phyloP scores from a whole-genome alignment of 1,140 invertebrate genomes.

The Saxidomus purpurata region DNA sequence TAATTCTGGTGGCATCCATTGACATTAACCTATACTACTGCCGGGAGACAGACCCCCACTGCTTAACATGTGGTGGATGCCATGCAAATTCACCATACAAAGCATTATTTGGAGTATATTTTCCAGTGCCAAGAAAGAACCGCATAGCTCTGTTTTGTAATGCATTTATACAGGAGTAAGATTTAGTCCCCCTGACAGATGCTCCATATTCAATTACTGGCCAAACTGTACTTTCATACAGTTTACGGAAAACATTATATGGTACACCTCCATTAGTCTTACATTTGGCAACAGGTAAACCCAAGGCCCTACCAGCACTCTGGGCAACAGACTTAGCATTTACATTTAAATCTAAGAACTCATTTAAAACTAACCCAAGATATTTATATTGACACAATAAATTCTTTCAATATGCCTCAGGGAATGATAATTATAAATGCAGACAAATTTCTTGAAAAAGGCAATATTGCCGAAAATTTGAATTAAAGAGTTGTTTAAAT shows the following conservation, averaged over 20 bases:
- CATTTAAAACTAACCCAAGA: too few species aligned
- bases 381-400: too few species aligned
- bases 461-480: too few species aligned
- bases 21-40: too few species aligned
- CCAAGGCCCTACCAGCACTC: too few species aligned
- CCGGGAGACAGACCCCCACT: too few species aligned
- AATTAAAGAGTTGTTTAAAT: too few species aligned
- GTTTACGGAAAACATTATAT: neutral
- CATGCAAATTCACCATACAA: neutral
- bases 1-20: too few species aligned
- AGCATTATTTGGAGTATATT: neutral
- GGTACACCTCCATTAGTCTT: neutral
- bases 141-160: neutral
- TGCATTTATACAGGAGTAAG: neutral
- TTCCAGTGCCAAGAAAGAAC: neutral
- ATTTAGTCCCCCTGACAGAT: neutral
- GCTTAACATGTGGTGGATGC: neutral
- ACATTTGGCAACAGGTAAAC: neutral
- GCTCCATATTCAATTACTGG: neutral
- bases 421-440: too few species aligned
- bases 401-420: too few species aligned
- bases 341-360: neutral
- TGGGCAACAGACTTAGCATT: too few species aligned
- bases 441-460: too few species aligned
- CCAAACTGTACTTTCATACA: neutral